Conservation (phyloP, 2,113 vertebrate species). For the Callospermophilus lateralis region DNA sequence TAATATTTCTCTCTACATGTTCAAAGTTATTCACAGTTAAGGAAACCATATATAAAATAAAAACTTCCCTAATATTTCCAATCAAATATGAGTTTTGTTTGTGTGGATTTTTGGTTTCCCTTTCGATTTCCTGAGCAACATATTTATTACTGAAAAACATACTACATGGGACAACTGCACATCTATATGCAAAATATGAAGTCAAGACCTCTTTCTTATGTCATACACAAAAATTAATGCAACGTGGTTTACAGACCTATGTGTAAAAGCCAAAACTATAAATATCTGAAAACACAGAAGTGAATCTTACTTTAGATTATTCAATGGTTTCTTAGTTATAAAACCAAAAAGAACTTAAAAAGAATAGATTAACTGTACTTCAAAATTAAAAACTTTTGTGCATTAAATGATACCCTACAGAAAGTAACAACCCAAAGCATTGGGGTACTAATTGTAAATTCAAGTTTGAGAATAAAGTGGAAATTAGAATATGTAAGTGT, state of each 20-base stretch:
- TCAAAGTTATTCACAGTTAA: not conserved
- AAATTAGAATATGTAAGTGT: not conserved
- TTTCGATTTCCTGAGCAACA: not conserved
- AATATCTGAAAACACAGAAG: not conserved
- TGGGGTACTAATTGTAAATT: not conserved
- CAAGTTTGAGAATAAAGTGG: not conserved
- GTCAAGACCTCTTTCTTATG: not conserved
- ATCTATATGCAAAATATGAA: not conserved
- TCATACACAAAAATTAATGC: not conserved
- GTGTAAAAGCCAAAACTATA: not conserved
- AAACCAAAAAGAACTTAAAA: not conserved
- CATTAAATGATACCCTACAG: not conserved
- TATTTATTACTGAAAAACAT: not conserved
- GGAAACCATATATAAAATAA: not conserved
- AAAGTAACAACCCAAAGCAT: not conserved
- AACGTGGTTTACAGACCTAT: not conserved
- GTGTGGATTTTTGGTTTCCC: not conserved
- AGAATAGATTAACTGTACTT: not conserved
- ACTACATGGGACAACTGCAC: not conserved
- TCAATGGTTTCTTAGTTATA: constrained; percentile 5
- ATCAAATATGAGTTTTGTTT: not conserved
- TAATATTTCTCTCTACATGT: not conserved
- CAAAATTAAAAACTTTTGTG: not conserved
- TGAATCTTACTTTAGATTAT: not conserved
- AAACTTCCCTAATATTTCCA: not conserved